Percentiles rank a stretch among this genome's conserved stretches.
Conservation (phyloP, 2,888 invertebrate species). For the Mythimna loreyi region DNA sequence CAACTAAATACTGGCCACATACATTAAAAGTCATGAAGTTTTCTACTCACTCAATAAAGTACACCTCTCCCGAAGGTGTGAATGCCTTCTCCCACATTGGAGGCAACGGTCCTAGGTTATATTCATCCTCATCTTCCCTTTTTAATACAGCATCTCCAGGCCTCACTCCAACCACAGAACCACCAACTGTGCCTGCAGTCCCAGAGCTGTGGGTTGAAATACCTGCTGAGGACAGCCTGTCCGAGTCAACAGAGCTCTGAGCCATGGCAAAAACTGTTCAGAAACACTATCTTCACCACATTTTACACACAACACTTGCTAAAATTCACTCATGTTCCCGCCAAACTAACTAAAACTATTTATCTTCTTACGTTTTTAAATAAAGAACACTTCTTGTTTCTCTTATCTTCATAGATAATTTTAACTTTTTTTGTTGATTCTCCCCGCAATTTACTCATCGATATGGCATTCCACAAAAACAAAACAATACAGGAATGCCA, state of each 20-base stretch:
- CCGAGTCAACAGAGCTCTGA: constrained; percentile 87
- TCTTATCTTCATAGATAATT: constrained; percentile 62
- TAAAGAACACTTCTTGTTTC: constrained; percentile 59
- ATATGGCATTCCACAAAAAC: constrained; percentile 82
- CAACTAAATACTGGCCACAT: not conserved
- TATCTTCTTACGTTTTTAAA: constrained; percentile 52
- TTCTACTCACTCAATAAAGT: constrained; percentile 97
- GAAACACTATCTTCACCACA: constrained; percentile 52
- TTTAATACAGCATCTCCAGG: constrained; percentile 82
- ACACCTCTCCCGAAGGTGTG: constrained; percentile 98
- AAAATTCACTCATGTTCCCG: constrained; percentile 52
- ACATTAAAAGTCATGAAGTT: not conserved
- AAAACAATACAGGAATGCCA: constrained; percentile 85
- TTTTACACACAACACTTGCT: constrained; percentile 49
- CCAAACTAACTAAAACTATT: constrained; percentile 38
- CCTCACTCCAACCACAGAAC: constrained; percentile 87
- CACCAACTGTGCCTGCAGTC: constrained; percentile 86
- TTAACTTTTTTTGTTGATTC: constrained; percentile 59
- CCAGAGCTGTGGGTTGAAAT: constrained; percentile 89
- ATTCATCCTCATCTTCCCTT: constrained; percentile 92
- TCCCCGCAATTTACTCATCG: constrained; percentile 80
- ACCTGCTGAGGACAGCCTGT: constrained; percentile 87
- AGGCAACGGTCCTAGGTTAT: constrained; percentile 97
- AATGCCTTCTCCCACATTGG: constrained; percentile 99
- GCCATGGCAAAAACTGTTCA: constrained; percentile 75